These are phyloP conservation scores for Craniophora ligustri DNA, from an alignment of 2,888 invertebrate genomes.

Conservation along the genomic window DNA sequence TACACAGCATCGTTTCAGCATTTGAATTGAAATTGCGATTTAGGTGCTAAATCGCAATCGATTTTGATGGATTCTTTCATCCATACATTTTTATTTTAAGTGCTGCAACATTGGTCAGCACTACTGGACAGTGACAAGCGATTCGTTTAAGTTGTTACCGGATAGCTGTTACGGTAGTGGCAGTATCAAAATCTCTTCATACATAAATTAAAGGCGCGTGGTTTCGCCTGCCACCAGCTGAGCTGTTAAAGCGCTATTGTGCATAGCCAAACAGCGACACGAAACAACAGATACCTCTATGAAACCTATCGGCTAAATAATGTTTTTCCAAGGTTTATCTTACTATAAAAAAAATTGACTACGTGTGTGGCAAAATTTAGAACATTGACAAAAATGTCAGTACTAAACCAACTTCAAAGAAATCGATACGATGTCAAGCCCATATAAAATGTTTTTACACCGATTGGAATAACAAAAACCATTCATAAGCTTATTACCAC, in stretches of 20 bases:
- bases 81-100: conserved; percentile 18
- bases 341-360: neutral
- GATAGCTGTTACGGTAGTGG: conserved; percentile 48
- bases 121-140: conserved; percentile 43
- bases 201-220: conserved; percentile 78
- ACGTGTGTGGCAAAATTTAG: too few relatives aligned
- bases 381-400: neutral
- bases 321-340: neutral
- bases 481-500: conserved; percentile 72
- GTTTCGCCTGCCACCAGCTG: conserved; percentile 67
- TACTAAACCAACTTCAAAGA: neutral
- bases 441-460: conserved; percentile 54
- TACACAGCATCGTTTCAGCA: neutral
- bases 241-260: conserved; percentile 77
- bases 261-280: conserved; percentile 76
- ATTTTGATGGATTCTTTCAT: conserved; percentile 1
- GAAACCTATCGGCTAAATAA: conserved; percentile 16
- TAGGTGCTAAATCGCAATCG: neutral
- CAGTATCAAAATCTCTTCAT: conserved; percentile 79
- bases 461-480: conserved; percentile 62
- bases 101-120: conserved; percentile 23
- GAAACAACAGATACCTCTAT: conserved; percentile 45
- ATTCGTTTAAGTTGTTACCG: conserved; percentile 62
- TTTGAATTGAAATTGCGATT: too few relatives aligned
- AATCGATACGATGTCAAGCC: conserved; percentile 25